These are phyloP conservation scores for Halcyon badia DNA, from an alignment of 2,797 vertebrate species.

Conservation along the genomic window DNA sequence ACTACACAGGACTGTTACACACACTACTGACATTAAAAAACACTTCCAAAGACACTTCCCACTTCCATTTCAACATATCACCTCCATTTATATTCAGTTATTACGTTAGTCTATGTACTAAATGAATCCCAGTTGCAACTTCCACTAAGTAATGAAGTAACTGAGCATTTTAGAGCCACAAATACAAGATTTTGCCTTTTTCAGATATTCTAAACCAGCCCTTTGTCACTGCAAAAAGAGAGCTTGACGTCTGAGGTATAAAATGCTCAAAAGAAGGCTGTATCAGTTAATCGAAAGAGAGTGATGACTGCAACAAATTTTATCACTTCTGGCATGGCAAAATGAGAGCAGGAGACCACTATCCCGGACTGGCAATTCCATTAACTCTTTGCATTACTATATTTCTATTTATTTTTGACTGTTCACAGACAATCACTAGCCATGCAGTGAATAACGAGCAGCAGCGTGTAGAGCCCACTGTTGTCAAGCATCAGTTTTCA, in stretches of 20 bases:
- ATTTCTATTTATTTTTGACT: slow-evolving; percentile 40
- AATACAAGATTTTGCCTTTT: slow-evolving; percentile 22
- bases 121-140: slow-evolving; percentile 46
- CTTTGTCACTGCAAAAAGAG: slow-evolving; percentile 42
- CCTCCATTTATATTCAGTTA: slow-evolving; percentile 10
- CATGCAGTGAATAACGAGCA: neutral
- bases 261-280: slow-evolving; percentile 67
- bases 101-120: neutral
- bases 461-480: neutral
- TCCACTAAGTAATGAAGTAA: slow-evolving; percentile 31
- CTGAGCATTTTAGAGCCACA: neutral
- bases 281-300: slow-evolving; percentile 66
- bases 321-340: slow-evolving; percentile 58
- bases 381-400: slow-evolving; percentile 39
- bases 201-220: slow-evolving; percentile 15
- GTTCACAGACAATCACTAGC: neutral
- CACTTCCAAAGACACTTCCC: neutral
- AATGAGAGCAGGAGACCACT: slow-evolving; percentile 54
- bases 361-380: neutral
- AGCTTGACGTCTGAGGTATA: slow-evolving; percentile 51
- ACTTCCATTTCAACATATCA: slow-evolving; percentile 6
- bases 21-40: neutral
- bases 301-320: slow-evolving; percentile 44
- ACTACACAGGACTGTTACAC: neutral
- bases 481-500: neutral